Evolutionary conservation across 2,113 vertebrate genomes (phyloP), one percentile per base, ranked within the genome.

Genomic region (Smithornis capensis): DNA sequence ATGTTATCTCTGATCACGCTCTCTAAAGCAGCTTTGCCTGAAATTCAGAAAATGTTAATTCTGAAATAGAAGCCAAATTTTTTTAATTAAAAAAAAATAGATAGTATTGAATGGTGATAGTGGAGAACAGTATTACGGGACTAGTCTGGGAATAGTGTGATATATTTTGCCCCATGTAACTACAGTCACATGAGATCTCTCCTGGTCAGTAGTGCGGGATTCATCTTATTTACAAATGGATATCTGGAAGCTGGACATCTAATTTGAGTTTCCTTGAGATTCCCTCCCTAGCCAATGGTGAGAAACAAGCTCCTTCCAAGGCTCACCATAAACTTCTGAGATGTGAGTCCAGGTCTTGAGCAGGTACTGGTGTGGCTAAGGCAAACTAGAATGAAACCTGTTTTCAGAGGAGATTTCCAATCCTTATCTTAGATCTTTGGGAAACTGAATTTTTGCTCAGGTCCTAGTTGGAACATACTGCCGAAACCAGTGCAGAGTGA

Each of bases 81-180:
- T 77, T 45, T 85, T 73, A 69, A 49, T 69, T 7, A 17, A 40
- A 59, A 45, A 31, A 47, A 29, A 29, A 22, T 22, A 47, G 45
- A 47, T 71, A 35, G 40, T 53, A 8, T 7, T 89, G 52, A 76
- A 59, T 68, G 12, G 21, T 1, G 2, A 29, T 29, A 63, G 16
- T 65, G 35, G 35, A 15, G 14, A 71, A 24, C 6, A 40, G 21
- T 29, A 5, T 70, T 38, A 44, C 28, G 33, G 47, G 23, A 28
- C 28, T 64, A 21, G n/a, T 25, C 45, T 75, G 60, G 40, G 5
- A 73, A 6, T 18, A 22, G 37, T 50, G 16, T 22, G 24, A 76
- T 0, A 0, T 45, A 27, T 80, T 82, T n/a, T 94, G 50, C 12
- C 33, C 24, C 21, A 65, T 0, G 0, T 83, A 27, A 29, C 19